Evolutionary conservation across 2,888 invertebrate genomes (phyloP), one percentile per base, ranked within the genome.

Genomic region (Eristalis pertinax): DNA sequence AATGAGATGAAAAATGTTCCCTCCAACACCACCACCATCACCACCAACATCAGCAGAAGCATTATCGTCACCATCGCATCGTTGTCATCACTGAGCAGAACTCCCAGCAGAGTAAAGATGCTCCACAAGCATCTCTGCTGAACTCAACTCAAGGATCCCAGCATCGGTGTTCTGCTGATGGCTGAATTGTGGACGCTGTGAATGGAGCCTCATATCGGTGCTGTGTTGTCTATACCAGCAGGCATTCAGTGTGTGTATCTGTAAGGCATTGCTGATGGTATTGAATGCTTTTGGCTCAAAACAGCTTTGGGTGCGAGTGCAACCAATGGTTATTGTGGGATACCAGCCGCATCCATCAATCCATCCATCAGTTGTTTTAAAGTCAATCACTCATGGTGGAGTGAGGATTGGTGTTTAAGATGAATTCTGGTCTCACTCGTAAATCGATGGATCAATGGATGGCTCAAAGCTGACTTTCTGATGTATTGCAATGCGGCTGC

Each of bases 21-120:
- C 87, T 80, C 74, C 89, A 89, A 88, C 89, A 90, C 84, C 89
- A 89, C 63, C 83, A 81, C 56, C 70, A 87, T 41, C 84, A 88
- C 70, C 83, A 89, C 22, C 75, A 80, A 32, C 77, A 77, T 26
- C 60, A 72, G 29, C 32, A 70, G 29, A 29, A 76, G 8, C 76
- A 76, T 72, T 70, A 82, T 72, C 76, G 60, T 82, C 76, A 65
- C 70, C 75, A 74, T 63, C 73, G 58, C 78, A 75, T 86, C 63
- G 70, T 74, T 86, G 73, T 74, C 74, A 74, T 60, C 58, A 50
- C 56, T 64, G 73, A 74, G 80, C 63, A 69, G 68, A 74, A 63
- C 80, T 81, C 74, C 80, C 80, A 69, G 4, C 68, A 68, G 56
- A 75, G 74, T 69, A 58, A 65, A 80, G 73, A 73, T 75, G 75